These are phyloP conservation scores for Monopterus albus DNA, from an alignment of 2,113 vertebrate species.

Conservation along the genomic window DNA sequence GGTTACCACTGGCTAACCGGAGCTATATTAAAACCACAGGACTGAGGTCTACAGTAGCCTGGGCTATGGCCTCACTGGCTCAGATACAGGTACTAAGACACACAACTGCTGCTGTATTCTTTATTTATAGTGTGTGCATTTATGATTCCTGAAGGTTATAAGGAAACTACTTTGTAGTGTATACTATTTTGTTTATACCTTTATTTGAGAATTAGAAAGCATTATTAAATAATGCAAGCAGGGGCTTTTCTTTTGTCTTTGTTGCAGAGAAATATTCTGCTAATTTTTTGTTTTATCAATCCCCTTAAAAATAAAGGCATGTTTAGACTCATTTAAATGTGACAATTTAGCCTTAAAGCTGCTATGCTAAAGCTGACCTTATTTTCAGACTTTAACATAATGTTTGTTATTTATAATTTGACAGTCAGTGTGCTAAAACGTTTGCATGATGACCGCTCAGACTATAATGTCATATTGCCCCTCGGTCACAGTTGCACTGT, in stretches of 20 bases:
- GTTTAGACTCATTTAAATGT: background rate
- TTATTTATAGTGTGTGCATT: background rate
- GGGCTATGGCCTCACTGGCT: conserved; percentile 91
- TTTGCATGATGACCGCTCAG: background rate
- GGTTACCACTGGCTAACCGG: conserved; percentile 88
- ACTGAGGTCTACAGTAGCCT: conserved; percentile 90
- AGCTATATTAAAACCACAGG: conserved; percentile 88
- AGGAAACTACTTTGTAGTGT: background rate
- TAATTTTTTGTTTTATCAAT: background rate
- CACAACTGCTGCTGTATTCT: background rate
- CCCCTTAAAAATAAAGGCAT: background rate
- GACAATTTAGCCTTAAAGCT: background rate
- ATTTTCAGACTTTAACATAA: background rate
- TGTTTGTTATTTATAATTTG: background rate
- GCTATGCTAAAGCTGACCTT: background rate
- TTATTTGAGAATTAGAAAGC: no score
- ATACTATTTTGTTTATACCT: background rate
- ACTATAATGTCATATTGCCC: background rate
- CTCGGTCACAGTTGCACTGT: background rate
- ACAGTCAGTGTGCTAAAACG: background rate
- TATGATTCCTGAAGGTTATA: background rate
- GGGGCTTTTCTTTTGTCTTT: background rate
- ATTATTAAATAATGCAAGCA: background rate
- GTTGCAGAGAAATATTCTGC: no score
- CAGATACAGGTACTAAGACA: conserved; percentile 83